A percentile compares a stretch with the other conserved stretches of the same genome.
Evolutionary conservation across 92 coral and sea anemone genomes (phyloP).

Genomic region (Metridium senile): DNA sequence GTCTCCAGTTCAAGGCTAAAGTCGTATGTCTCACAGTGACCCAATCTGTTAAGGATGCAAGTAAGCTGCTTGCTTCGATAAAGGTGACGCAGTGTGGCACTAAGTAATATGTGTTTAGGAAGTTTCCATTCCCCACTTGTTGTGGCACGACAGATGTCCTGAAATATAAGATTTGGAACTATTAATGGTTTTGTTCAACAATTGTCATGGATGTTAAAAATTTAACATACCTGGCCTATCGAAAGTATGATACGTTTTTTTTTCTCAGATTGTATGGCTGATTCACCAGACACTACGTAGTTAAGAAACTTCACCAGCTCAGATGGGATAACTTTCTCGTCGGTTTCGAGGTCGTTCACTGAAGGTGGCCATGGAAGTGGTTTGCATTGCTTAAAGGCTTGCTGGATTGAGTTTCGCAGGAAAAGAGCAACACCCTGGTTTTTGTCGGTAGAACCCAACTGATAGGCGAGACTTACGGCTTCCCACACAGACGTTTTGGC

Average conservation of each 20-base stretch:
- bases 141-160: slow-evolving; percentile 65
- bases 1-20: slow-evolving; percentile 54
- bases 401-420: slow-evolving; percentile 34
- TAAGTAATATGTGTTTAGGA: slow-evolving; percentile 50
- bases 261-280: slow-evolving; percentile 41
- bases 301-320: slow-evolving; percentile 49
- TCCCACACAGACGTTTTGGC: slow-evolving; percentile 47
- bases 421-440: slow-evolving; percentile 49
- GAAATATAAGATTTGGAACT: slow-evolving; percentile 8
- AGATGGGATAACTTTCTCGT: slow-evolving; percentile 46
- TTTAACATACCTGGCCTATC: slow-evolving; percentile 51
- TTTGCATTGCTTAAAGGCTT: slow-evolving; percentile 46
- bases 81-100: slow-evolving; percentile 56
- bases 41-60: slow-evolving; percentile 40
- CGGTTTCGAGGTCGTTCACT: slow-evolving; percentile 56
- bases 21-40: slow-evolving; percentile 59
- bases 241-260: slow-evolving; percentile 41
- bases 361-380: slow-evolving; percentile 70
- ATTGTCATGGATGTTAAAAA: neutral
- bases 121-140: slow-evolving; percentile 52
- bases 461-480: slow-evolving; percentile 52
- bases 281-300: slow-evolving; percentile 42
- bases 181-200: no score
- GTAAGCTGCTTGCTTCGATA: slow-evolving; percentile 55
- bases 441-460: slow-evolving; percentile 47